Conservation (phyloP, 2,888 invertebrate genomes). For the Argynnis bischoffii region DNA sequence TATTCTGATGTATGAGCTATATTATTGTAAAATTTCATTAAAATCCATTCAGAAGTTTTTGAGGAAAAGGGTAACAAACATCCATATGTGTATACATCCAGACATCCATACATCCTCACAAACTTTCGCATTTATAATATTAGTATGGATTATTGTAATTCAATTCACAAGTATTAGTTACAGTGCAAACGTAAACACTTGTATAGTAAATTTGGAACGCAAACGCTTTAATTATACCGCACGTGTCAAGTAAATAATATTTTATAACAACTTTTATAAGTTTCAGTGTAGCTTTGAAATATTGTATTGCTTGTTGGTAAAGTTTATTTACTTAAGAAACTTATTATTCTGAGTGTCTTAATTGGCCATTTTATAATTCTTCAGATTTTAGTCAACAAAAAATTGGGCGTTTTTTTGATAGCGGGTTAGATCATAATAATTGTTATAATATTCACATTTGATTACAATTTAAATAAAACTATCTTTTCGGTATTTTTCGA, state of each 20-base stretch:
- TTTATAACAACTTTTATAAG: slow-evolving; percentile 11
- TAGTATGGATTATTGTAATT: neutral
- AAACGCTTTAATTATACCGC: neutral
- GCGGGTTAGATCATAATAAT: neutral
- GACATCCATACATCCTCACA: too few relatives aligned
- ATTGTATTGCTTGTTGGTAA: neutral
- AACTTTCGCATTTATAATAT: too few relatives aligned
- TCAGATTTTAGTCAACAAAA: neutral
- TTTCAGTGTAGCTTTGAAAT: slow-evolving; percentile 3
- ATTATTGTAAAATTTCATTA: too few relatives aligned
- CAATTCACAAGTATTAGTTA: neutral
- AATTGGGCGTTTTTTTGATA: neutral
- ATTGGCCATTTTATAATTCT: slow-evolving; percentile 5
- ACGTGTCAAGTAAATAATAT: slow-evolving; percentile 1
- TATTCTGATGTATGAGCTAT: too few relatives aligned
- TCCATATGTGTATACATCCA: too few relatives aligned
- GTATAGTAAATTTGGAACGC: neutral
- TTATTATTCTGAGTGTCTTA: slow-evolving; percentile 7
- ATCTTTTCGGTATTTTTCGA: too few relatives aligned
- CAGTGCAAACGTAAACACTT: neutral
- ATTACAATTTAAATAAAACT: too few relatives aligned
- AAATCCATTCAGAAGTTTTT: too few relatives aligned
- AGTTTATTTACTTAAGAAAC: slow-evolving; percentile 8
- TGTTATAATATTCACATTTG: neutral
- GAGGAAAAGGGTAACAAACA: too few relatives aligned